Percentiles rank a stretch among this genome's conserved stretches.
These are phyloP conservation scores for Drosophila subobscura DNA, from an alignment of 1,140 invertebrate species.

Conservation along the genomic window DNA sequence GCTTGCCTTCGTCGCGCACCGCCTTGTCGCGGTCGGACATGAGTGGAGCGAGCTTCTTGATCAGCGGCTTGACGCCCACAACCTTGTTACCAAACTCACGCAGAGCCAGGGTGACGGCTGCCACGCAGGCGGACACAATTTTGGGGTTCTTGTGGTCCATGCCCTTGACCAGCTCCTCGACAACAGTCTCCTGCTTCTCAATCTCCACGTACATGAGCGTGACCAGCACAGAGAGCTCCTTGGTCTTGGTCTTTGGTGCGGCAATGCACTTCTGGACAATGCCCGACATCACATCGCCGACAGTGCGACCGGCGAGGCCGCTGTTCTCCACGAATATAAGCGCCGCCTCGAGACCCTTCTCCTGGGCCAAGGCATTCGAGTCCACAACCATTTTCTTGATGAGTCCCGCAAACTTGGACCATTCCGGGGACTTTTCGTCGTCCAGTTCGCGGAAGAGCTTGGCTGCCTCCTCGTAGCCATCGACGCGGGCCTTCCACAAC, in stretches of 20 bases:
- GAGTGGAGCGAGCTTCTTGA: slow-evolving; percentile 93
- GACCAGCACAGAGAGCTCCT: slow-evolving; percentile 94
- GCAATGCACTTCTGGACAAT: slow-evolving; percentile 96
- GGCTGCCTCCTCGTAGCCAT: slow-evolving; percentile 96
- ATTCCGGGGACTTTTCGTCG: slow-evolving; percentile 97
- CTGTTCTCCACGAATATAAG: slow-evolving; percentile 96
- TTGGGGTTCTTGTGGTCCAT: slow-evolving; percentile 98
- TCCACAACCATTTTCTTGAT: slow-evolving; percentile 98
- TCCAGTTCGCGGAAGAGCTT: slow-evolving; percentile 94
- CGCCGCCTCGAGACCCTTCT: slow-evolving; percentile 97
- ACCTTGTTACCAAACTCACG: slow-evolving; percentile 97
- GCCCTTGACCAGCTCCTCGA: slow-evolving; percentile 96
- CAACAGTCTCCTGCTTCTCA: slow-evolving; percentile 95
- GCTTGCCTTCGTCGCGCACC: slow-evolving; percentile 96
- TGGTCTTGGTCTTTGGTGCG: slow-evolving; percentile 95
- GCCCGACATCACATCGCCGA: slow-evolving; percentile 94
- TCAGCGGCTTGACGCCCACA: slow-evolving; percentile 93
- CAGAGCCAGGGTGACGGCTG: slow-evolving; percentile 89
- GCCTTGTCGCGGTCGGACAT: slow-evolving; percentile 96
- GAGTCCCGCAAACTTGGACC: slow-evolving; percentile 94
- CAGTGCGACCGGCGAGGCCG: slow-evolving; percentile 92
- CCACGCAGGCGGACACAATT: slow-evolving; percentile 94
- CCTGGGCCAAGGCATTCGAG: slow-evolving; percentile 97
- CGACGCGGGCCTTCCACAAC: slow-evolving; percentile 96
- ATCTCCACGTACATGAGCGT: slow-evolving; percentile 97